Conservation (phyloP, 1,140 invertebrate species). For the Pogonognathellus flavescens region DNA sequence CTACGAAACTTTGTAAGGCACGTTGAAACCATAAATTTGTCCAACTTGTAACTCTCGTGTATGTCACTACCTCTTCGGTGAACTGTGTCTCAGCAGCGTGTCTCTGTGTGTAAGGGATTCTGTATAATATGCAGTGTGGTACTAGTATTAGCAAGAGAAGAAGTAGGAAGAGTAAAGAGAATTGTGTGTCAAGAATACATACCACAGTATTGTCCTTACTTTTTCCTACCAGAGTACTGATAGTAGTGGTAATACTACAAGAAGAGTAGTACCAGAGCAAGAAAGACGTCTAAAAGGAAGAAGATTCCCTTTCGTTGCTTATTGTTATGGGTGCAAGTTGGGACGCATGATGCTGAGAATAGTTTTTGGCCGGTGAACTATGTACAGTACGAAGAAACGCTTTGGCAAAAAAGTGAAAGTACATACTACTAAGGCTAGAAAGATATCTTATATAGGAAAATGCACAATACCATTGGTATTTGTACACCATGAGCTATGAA, state of each 20-base stretch:
- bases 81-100: background rate
- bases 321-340: conserved; percentile 35
- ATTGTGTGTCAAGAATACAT: conserved; percentile 29
- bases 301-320: background rate
- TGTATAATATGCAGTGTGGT: background rate
- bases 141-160: background rate
- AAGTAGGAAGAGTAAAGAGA: background rate
- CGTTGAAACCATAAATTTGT: conserved; percentile 62
- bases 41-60: conserved; percentile 56
- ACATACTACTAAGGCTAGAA: too few species aligned
- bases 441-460: too few species aligned
- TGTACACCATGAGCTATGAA: too few species aligned
- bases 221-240: too few species aligned
- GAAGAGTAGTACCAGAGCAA: too few species aligned
- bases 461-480: too few species aligned
- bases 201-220: background rate
- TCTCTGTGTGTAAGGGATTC: background rate
- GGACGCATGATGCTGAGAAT: conserved; percentile 35
- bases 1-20: conserved; percentile 44
- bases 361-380: conserved; percentile 11
- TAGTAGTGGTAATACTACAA: too few species aligned
- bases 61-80: conserved; percentile 35
- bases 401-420: too few species aligned
- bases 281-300: conserved; percentile 4
- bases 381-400: background rate